Evolutionary conservation across 2,797 vertebrate genomes (phyloP).

Genomic region (Alca torda): DNA sequence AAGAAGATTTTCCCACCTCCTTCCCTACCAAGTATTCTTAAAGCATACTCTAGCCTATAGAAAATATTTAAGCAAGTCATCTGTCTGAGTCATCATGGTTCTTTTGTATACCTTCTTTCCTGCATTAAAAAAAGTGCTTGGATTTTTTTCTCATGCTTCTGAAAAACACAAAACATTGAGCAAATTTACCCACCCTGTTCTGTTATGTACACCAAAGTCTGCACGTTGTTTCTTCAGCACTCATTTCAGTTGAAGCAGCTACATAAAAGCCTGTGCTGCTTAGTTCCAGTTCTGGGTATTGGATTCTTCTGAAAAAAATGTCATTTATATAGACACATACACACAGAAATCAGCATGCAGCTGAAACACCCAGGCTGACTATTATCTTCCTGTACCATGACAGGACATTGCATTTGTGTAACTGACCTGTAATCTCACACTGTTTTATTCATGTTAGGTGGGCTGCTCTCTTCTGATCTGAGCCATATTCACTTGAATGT

Average conservation of each 20-base stretch:
- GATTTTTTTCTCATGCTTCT: background rate
- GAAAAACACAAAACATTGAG: background rate
- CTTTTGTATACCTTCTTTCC: background rate
- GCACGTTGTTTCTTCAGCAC: background rate
- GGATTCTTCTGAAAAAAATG: background rate
- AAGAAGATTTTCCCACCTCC: background rate
- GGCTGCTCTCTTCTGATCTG: background rate
- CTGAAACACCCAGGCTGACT: background rate
- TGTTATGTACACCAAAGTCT: background rate
- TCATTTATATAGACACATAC: background rate
- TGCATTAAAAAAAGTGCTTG: background rate
- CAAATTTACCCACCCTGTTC: background rate
- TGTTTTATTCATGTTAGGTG: background rate
- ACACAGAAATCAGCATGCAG: background rate
- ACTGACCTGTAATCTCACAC: background rate
- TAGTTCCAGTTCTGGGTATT: background rate
- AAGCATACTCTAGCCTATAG: background rate
- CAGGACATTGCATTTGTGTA: background rate
- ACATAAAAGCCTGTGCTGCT: background rate
- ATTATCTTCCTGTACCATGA: background rate
- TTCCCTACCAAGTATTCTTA: background rate
- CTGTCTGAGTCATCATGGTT: background rate
- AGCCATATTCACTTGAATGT: background rate
- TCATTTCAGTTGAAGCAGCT: background rate
- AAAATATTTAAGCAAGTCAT: background rate